Evolutionary conservation across 2,797 vertebrate species (phyloP), one percentile per base, ranked within the genome.

Genomic region (Sciurus carolinensis): DNA sequence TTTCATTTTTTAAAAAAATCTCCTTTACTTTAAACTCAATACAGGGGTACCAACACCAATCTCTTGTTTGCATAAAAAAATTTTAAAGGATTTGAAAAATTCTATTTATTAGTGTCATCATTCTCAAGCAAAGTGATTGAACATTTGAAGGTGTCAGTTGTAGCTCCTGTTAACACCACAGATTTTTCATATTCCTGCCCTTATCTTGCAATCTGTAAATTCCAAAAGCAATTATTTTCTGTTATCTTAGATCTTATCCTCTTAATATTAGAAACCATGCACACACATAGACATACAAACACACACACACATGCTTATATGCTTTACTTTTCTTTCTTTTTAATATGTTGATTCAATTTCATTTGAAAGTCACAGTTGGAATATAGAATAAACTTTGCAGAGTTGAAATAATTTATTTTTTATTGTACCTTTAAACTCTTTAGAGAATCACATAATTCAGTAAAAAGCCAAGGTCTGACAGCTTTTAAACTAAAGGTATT

Each of bases 401-500:
- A 0, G 7, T 77, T 89, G 36, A 64, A 39, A 14, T 67, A 79
- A 87, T 73, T 93, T 2, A 83, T 88, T 79, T 94, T 39, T 87
- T 86, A 94, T 87, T 86, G 24, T 89, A 91, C 87, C 11, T 3
- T 72, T 87, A 62, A 87, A 42, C 17, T 82, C 72, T 82, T 76
- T 93, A 87, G 0, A 54, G 8, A 92, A 28, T 91, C 17, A 84
- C 1, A 39, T 42, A 92, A 57, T 92, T 92, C 80, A 84, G 52
- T 90, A 69, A 90, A 97, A 98, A 89, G 17, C 13, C 18, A 95
- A 64, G 76, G 17, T 44, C 26, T 91, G 84, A 42, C 9, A 97
- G 11, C 87, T 92, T 96, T 93, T 42, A 47, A 95, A 95, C 64
- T 1, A 15, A 90, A 97, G 22, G 10, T 95, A 91, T 89, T 98